Evolutionary conservation across 2,888 invertebrate species (phyloP), one percentile per base, ranked within the genome.

Genomic region (Plagodis dolabraria): DNA sequence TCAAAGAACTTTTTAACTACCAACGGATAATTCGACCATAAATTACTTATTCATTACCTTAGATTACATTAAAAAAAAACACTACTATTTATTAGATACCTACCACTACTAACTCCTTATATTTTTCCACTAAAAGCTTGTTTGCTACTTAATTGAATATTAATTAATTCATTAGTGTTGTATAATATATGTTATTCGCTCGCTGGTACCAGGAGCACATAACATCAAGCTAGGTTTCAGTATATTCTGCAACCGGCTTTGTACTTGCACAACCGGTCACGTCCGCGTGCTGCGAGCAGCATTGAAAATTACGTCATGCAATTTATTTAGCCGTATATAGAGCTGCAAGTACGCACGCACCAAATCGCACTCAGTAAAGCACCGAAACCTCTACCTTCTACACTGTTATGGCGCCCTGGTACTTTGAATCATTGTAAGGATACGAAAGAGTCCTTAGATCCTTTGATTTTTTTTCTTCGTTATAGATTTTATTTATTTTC

Each of bases 221-320:
- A 80, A 72, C 70, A 58, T 65, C 67, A 69, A 69, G 73, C 2
- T 80, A 77, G 84, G 84, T 88, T 82, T 83, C 55, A 49, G 46
- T 53, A 36, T 10, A 58, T 65, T 64, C 77, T 79, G 85, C 82
- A 85, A 82, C 78, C 79, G 77, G 69, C 74, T 79, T 81, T 82
- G 83, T 78, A 88, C 85, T 85, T 84, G 85, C 84, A 84, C 83
- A 84, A 87, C 86, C 80, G 81, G 85, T 83, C 86, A 80, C 80
- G 83, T 82, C 80, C 75, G 80, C 79, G 77, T 69, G 75, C 79
- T 83, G 84, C 85, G 83, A 84, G 81, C 87, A 85, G 80, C 86
- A 87, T 85, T 85, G 84, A 81, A 81, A 81, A 82, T 91, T 89
- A 89, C 90, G 89, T 90, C 90, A 91, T 81, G 80, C 71, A 80